Base-by-base conservation (phyloP, 2,797 vertebrate genomes). In the Heteromormyrus szaboi region DNA sequence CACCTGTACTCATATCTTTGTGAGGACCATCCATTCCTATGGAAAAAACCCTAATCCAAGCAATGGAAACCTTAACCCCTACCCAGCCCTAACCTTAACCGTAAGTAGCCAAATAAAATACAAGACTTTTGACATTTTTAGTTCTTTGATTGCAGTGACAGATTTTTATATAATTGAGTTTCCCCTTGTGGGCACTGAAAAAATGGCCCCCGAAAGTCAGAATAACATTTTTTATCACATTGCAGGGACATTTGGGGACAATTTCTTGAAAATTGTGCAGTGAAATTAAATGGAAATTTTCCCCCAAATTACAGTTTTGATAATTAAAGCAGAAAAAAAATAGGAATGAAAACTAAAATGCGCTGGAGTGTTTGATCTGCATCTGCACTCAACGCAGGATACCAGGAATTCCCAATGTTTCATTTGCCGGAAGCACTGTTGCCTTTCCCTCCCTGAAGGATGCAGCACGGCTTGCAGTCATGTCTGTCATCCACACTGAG, bases 331-430 rank as follows among this genome's bases (percentile, higher is more conserved):
- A 46, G 37, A 44, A 79, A 79, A 37, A 46, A 14, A 44, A 44
- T 19, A 44, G 4, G 41, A 41, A 46, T 46, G 22, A 46, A n/a
- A 33, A 85, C 25, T 65, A 0, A 33, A 29, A n/a, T 37, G 29
- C 3, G 25, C 29, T 72, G 65, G 12, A 41, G 19, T 50, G 41
- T 29, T 37, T 92, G 54, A 92, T 94, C 93, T 92, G 89, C 91
- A 93, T 91, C 72, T 81, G 50, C 88, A 85, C 89, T 90, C 89
- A 91, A 90, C 87, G 90, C 89, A 53, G 50, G 62, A 65, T 89
- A 14, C 92, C 91, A 92, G 93, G 92, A 89, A 93, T 92, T 79
- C 81, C 90, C 86, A 85, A 88, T 88, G 91, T 88, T 91, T 89
- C 90, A 91, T 72, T 56, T 14, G 6, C 17, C 14, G 53, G 65